phyloP scores from a whole-genome alignment of 2,113 vertebrate genomes.

The Falcunculus frontatus region DNA sequence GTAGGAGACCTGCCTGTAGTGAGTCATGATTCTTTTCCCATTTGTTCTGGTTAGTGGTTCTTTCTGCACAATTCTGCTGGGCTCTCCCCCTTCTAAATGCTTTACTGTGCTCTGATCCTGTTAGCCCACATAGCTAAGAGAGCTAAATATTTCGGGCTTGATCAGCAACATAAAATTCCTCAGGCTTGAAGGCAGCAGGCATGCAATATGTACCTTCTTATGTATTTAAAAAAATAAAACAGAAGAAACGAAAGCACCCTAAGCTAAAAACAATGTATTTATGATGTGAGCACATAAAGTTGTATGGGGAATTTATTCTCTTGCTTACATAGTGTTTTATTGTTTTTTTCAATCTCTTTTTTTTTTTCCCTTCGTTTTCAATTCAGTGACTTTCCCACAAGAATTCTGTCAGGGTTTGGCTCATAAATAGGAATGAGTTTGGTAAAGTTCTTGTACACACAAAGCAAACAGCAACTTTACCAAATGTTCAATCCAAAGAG shows the following conservation, averaged over 20 bases:
- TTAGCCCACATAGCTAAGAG: slow-evolving; percentile 11
- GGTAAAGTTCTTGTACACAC: slow-evolving; percentile 6
- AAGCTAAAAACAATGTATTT: background rate
- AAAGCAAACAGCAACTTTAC: slow-evolving; percentile 30
- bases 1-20: background rate
- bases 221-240: background rate
- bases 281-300: background rate
- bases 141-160: background rate
- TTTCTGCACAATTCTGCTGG: background rate
- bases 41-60: slow-evolving; percentile 10
- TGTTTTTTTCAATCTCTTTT: fast-evolving
- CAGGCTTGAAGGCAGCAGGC: background rate
- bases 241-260: background rate
- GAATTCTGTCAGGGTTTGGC: slow-evolving; percentile 29
- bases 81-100: background rate
- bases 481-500: background rate
- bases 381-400: background rate
- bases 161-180: background rate
- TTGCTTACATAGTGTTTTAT: background rate
- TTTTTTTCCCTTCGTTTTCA: fast-evolving
- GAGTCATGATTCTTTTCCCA: background rate
- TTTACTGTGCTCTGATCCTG: slow-evolving; percentile 11
- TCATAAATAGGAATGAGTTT: slow-evolving; percentile 26
- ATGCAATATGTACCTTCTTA: background rate
- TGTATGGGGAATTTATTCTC: background rate